Evolutionary conservation across 2,888 invertebrate species (phyloP), one percentile per base, ranked within the genome.

Genomic region (Sarcophaga rosellei): DNA sequence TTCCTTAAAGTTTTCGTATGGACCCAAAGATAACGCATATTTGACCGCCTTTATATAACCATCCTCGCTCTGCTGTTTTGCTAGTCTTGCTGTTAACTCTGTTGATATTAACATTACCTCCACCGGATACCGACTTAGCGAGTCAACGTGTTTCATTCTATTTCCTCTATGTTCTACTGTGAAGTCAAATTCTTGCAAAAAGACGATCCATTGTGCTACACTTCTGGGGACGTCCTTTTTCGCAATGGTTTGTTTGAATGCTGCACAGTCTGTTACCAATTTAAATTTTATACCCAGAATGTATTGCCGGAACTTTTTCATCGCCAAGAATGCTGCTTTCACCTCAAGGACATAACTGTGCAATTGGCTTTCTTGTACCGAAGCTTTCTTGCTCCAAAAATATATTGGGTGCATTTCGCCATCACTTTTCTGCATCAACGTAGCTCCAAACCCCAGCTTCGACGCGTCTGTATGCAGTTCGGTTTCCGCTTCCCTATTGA

Each of bases 271-370:
- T 10, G 88, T 86, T 6, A 86, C 81, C 57, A 83, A 23, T n/a
- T 73, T 73, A 63, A 88, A 88, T 23, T 72, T 21, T 11, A 82
- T 77, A 47, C 86, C 89, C 5, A 90, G 61, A 6, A 89, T 87
- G 88, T 90, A 90, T 45, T 89, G 83, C 4, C 25, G 0, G 90
- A 62, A 89, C 90, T 62, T 89, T 89, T 17, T n/a, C 89, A 82
- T 4, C 87, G 85, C 63, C 90, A 89, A 12, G 90, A 15, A 15
- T 57, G 57, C 57, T 17, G 57, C 57, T 57, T 57, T 17, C 15
- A 15, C 12, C 3, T 15, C 12, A 17, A 15, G 53, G 23, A 76
- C 20, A 23, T 76, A 76, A 23, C 88, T 88, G 53, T 88, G 83
- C 23, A 78, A 44, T 10, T 85, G 85, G 21, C 88, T 79, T 87